These are phyloP conservation scores for Sepioteuthis lessoniana DNA, from an alignment of 2,888 invertebrate genomes.

Conservation along the genomic window DNA sequence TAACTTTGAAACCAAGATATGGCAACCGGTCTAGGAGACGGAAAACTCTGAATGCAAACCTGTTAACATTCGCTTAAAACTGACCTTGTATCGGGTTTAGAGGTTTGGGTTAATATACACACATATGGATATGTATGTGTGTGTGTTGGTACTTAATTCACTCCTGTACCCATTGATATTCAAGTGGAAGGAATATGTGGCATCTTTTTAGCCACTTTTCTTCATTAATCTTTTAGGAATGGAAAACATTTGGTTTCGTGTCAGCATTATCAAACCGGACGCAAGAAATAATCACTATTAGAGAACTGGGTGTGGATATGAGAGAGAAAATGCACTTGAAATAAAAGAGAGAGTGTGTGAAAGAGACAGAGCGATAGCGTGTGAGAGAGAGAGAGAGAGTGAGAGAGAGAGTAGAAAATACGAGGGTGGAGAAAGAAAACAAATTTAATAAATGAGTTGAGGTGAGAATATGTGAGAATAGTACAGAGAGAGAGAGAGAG, in stretches of 20 bases:
- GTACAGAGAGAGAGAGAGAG: neutral
- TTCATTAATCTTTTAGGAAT: neutral
- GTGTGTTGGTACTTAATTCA: neutral
- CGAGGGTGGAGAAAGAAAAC: neutral
- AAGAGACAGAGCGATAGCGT: too few species aligned
- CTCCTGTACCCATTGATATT: neutral
- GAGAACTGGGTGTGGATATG: neutral
- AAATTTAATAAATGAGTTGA: neutral
- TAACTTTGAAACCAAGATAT: too few species aligned
- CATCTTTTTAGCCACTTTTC: neutral
- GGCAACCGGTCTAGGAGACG: too few species aligned
- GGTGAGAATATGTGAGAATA: neutral
- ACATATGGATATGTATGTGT: neutral
- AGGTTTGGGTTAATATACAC: neutral
- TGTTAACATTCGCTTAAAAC: too few species aligned
- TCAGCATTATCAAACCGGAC: conserved; percentile 2
- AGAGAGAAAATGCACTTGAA: too few species aligned
- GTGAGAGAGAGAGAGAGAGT: neutral
- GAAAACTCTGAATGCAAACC: too few species aligned
- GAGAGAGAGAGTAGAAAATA: neutral
- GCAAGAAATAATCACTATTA: neutral
- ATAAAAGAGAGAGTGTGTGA: too few species aligned
- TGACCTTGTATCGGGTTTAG: neutral
- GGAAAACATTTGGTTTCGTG: neutral
- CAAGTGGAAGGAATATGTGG: neutral